A percentile compares a stretch with the other conserved stretches of the same genome.
phyloP scores from a whole-genome alignment of 2,797 vertebrate species.

The Poliocrania exsul region DNA sequence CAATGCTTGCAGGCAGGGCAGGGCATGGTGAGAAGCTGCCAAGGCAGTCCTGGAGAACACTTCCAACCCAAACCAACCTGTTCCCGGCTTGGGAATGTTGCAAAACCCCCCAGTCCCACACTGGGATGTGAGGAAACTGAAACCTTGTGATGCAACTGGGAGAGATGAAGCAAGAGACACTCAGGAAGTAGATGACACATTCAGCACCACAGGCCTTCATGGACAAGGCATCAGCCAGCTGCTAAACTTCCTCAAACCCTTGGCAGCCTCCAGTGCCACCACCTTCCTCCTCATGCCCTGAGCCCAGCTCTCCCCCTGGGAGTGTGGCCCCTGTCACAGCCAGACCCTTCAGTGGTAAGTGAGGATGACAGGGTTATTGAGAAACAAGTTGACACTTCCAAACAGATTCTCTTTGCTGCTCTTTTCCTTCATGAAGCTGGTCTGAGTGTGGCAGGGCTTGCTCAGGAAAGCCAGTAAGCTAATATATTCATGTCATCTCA shows the following conservation, averaged over 20 bases:
- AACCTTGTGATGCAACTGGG: not conserved
- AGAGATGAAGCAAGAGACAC: not conserved
- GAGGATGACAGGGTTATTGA: not conserved
- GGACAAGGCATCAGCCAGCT: not conserved
- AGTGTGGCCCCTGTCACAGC: not conserved
- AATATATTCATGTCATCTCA: conserved; percentile 58
- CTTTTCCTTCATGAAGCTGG: conserved; percentile 35
- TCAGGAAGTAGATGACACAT: not conserved
- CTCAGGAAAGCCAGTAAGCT: conserved; percentile 53
- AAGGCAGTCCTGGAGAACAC: not conserved
- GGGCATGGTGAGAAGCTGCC: not conserved
- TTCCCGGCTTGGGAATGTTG: not conserved
- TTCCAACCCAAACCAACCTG: not conserved
- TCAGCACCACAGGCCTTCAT: not conserved
- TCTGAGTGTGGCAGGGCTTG: conserved; percentile 26
- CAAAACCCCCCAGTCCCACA: not conserved
- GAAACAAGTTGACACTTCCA: conserved; percentile 23
- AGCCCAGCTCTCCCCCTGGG: not conserved
- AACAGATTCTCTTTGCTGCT: conserved; percentile 26
- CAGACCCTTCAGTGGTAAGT: not conserved
- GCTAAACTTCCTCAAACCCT: not conserved
- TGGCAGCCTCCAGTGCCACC: not conserved
- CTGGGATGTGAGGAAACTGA: not conserved
- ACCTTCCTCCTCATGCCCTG: not conserved
- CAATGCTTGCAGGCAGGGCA: not conserved